Evolutionary conservation across 2,888 invertebrate species (phyloP), one percentile per base, ranked within the genome.

Genomic region (Empis stercorea): DNA sequence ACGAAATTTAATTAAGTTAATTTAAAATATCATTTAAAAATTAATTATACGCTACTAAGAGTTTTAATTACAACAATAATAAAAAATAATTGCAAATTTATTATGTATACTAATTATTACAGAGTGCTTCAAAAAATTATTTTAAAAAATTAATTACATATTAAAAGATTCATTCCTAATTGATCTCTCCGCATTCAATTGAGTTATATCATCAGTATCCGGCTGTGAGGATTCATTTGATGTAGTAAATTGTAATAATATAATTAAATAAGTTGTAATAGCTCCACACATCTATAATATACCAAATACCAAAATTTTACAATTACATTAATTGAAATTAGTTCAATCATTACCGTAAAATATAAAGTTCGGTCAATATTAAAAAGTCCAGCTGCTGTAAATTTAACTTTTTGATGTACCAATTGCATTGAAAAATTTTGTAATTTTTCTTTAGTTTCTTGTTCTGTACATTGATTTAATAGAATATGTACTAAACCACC

Each of bases 381-480:
- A 43, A 71, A 70, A 20, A 71, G 58, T 5, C 69, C 71, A n/a
- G 64, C 69, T 0, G 69, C 68, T 1, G 70, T 68, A 43, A 71
- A 70, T 42, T 61, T 61, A 9, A 70, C 63, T 56, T 68, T 68
- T 43, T 67, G 54, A 48, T 69, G 66, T 51, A 68, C 51, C 41
- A 71, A 45, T 49, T 70, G 70, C 58, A 70, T 56, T 10, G 71
- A 71, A 50, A 69, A 66, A 30, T 66, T 62, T 38, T 65, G 61
- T 9, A 69, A 47, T 14, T 65, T 67, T 15, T 64, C 64, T 36
- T 61, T 64, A 34, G 65, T 60, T 41, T 63, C 62, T 1, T 57
- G 52, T 51, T 55, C 61, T 40, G 61, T 64, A 3, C 65, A 60
- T 30, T 61, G 61, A 48, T 64, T 68, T 14, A 68, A 48, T 43